These are phyloP conservation scores for Tholera decimalis DNA, from an alignment of 2,888 invertebrate species.

Conservation along the genomic window DNA sequence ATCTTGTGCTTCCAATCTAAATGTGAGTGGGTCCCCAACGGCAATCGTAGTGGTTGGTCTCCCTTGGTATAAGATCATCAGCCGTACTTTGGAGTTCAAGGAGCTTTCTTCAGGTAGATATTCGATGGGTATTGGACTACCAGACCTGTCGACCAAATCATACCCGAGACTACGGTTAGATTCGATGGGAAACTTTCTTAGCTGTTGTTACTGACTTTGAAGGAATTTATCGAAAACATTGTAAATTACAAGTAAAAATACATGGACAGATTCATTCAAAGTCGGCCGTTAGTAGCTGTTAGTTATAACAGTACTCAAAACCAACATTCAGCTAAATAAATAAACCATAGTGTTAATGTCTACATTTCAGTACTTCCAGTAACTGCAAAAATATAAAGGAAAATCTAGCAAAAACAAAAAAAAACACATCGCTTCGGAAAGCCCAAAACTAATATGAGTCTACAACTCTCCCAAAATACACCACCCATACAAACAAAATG, in stretches of 20 bases:
- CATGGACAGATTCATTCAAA: constrained; percentile 81
- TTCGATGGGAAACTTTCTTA: constrained; percentile 70
- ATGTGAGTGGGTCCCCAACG: constrained; percentile 97
- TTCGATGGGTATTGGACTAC: constrained; percentile 98
- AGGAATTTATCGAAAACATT: constrained; percentile 72
- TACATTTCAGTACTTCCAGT: constrained; percentile 56
- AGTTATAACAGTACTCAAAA: constrained; percentile 89
- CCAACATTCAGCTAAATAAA: constrained; percentile 68
- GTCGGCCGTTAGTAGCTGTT: constrained; percentile 90
- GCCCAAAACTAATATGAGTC: constrained; percentile 54
- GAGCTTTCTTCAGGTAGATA: constrained; percentile 98
- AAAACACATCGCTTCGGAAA: constrained; percentile 59
- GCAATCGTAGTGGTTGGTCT: constrained; percentile 98
- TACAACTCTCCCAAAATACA: constrained; percentile 69
- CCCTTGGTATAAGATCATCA: constrained; percentile 97
- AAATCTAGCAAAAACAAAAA: constrained; percentile 64
- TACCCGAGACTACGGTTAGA: constrained; percentile 89
- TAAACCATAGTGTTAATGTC: constrained; percentile 62
- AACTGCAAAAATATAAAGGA: constrained; percentile 51
- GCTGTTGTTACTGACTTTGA: constrained; percentile 78
- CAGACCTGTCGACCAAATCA: constrained; percentile 93
- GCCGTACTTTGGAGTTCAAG: constrained; percentile 96
- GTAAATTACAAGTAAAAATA: background rate
- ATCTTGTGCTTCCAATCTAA: constrained; percentile 97
- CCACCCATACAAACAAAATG: constrained; percentile 66